Evolutionary conservation across 2,888 invertebrate genomes (phyloP).

Genomic region (Myathropa florea): DNA sequence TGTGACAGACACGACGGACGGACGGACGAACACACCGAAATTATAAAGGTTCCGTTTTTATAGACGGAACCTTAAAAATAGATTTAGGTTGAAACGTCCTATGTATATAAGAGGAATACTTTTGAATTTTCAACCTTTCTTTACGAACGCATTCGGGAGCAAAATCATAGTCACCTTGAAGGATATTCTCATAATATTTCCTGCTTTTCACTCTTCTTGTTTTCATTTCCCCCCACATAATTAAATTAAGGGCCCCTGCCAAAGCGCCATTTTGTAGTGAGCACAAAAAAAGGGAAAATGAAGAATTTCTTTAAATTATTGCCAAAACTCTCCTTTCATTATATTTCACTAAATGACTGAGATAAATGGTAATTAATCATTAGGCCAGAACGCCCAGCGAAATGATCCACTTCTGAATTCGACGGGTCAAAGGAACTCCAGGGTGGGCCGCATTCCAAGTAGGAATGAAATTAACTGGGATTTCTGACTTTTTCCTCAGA

Average conservation of each 20-base stretch:
- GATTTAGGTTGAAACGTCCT: no score
- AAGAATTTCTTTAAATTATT: constrained; percentile 40
- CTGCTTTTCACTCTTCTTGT: neutral
- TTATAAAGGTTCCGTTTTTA: no score
- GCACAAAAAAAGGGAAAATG: constrained; percentile 8
- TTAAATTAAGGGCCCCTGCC: constrained; percentile 11
- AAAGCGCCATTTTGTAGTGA: no score
- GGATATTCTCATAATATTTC: neutral
- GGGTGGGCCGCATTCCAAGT: constrained; percentile 20
- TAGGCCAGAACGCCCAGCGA: constrained; percentile 39
- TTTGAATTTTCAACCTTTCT: no score
- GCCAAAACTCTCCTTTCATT: constrained; percentile 49
- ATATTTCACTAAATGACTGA: constrained; percentile 59
- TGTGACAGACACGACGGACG: no score
- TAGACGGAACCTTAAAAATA: no score
- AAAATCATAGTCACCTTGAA: neutral
- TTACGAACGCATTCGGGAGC: neutral
- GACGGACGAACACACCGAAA: no score
- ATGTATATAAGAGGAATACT: no score
- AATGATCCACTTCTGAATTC: constrained; percentile 54
- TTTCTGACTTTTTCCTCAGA: constrained; percentile 56
- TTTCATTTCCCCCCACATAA: constrained; percentile 25
- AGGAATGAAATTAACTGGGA: constrained; percentile 59
- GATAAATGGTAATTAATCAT: constrained; percentile 64
- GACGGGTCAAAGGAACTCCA: constrained; percentile 35